phyloP scores from a whole-genome alignment of 2,888 invertebrate species.

The Vanessa cardui region DNA sequence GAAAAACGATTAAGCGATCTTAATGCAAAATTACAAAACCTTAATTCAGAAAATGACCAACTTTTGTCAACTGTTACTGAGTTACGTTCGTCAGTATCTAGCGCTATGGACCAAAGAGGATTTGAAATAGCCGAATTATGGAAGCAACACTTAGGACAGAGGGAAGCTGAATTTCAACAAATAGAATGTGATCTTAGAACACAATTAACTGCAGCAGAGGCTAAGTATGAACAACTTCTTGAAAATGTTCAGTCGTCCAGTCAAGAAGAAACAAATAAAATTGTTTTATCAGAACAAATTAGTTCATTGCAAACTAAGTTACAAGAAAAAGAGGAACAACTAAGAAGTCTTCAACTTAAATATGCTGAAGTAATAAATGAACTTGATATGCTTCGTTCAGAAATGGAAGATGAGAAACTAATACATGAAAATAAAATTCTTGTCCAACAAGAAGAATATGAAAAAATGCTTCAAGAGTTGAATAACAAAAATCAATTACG shows the following conservation, averaged over 20 bases:
- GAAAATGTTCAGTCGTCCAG: slow-evolving; percentile 73
- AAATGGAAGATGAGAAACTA: slow-evolving; percentile 75
- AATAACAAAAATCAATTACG: slow-evolving; percentile 52
- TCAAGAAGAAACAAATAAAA: slow-evolving; percentile 75
- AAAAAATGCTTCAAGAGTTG: slow-evolving; percentile 64
- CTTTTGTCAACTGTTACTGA: slow-evolving; percentile 74
- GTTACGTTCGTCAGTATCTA: slow-evolving; percentile 72
- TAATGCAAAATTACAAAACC: slow-evolving; percentile 59
- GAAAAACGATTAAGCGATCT: slow-evolving; percentile 59
- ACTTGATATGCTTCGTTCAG: slow-evolving; percentile 70
- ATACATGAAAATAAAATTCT: slow-evolving; percentile 71
- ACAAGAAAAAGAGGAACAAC: slow-evolving; percentile 73
- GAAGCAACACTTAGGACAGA: slow-evolving; percentile 86
- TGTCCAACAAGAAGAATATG: slow-evolving; percentile 74
- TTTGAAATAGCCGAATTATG: slow-evolving; percentile 87
- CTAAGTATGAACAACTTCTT: slow-evolving; percentile 73
- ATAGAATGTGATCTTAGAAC: slow-evolving; percentile 75
- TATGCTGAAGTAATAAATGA: slow-evolving; percentile 69
- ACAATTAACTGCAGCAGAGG: slow-evolving; percentile 78
- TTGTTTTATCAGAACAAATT: slow-evolving; percentile 69
- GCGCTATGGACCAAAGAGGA: slow-evolving; percentile 85
- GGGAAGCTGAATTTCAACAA: slow-evolving; percentile 84
- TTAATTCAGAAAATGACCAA: slow-evolving; percentile 73
- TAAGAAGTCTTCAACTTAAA: slow-evolving; percentile 68
- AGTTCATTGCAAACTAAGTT: slow-evolving; percentile 70